Evolutionary conservation across 2,888 invertebrate genomes (phyloP), one percentile per base, ranked within the genome.

Genomic region (Acanthosepion pharaonis): DNA sequence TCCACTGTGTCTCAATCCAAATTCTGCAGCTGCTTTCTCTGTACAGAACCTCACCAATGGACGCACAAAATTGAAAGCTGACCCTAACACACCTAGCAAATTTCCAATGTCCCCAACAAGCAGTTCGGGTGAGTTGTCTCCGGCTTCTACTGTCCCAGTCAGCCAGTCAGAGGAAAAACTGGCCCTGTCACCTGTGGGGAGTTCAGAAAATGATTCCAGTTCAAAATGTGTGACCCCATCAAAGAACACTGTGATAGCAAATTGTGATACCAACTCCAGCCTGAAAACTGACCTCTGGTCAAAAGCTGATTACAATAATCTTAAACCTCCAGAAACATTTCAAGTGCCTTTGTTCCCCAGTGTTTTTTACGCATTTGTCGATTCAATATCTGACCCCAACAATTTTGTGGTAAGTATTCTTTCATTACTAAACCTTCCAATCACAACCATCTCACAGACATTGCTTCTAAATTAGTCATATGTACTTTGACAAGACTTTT

Each of bases 331-430:
- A 8, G 93, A 78, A 55, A 91, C 92, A 25, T 95, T 94, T 49
- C 91, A 94, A 59, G 94, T 96, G 91, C 96, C 96, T 9, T 53
- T 94, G 8, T 94, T 95, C 1, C 96, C 96, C 59, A 95, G 95
- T 51, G 96, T 96, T 95, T 94, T 96, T 42, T 96, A 96, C 94
- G 95, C 96, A n/a, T 96, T 96, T 95, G 95, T 96, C 15, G 95
- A 95, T 55, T 95, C 95, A 94, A 95, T 96, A 5, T 94, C 95
- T 92, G 96, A 96, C 94, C 96, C 96, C 0, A 95, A 95, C 20
- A 96, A 96, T 94, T 96, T 96, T 96, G 95, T 96, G 95, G 96
- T 96, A 95, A 96, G 96, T 95, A 92, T 91, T 42, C 9, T 91
- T 93, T 33, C n/a, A 9, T n/a, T 93, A 28, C 2, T 11, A 28